A percentile compares a stretch with the other conserved stretches of the same genome.
Evolutionary conservation across 1,140 invertebrate species (phyloP).

Genomic region (Bathynomus jamesi): DNA sequence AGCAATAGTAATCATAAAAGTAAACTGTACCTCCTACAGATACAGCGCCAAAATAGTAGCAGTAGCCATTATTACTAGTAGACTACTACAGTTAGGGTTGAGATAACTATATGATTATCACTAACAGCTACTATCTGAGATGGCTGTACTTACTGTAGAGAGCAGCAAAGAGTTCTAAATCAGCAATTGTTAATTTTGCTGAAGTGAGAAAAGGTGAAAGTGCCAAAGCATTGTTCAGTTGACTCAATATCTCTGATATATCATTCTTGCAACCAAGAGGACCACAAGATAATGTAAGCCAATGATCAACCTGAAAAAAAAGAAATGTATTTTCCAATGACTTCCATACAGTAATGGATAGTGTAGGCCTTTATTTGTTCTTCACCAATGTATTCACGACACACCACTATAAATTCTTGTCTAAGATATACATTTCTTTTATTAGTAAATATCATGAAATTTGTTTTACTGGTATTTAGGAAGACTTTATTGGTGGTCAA

Average conservation of each 20-base stretch:
- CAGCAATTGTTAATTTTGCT: conserved; percentile 71
- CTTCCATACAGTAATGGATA: conserved; percentile 15
- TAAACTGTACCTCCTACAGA: not conserved
- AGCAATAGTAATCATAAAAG: not conserved
- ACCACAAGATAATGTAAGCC: conserved; percentile 60
- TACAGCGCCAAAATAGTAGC: not conserved
- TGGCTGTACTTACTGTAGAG: conserved; percentile 50
- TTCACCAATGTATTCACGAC: not conserved
- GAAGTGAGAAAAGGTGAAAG: conserved; percentile 71
- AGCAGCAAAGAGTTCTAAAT: conserved; percentile 69
- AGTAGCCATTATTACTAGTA: not conserved
- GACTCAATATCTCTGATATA: conserved; percentile 51
- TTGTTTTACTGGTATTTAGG: not conserved
- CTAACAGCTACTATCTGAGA: not conserved
- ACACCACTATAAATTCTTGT: not conserved
- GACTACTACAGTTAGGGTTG: no score
- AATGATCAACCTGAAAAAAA: conserved; percentile 68
- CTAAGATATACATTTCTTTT: no score
- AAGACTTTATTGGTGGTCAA: no score
- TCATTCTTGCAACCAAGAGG: conserved; percentile 53
- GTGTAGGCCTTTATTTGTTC: not conserved
- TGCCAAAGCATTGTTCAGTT: conserved; percentile 64
- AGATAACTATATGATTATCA: no score
- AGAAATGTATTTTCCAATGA: conserved; percentile 22
- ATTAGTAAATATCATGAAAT: no score